Base-by-base conservation (phyloP, 1,140 invertebrate genomes). In the Bombyx mandarina region DNA sequence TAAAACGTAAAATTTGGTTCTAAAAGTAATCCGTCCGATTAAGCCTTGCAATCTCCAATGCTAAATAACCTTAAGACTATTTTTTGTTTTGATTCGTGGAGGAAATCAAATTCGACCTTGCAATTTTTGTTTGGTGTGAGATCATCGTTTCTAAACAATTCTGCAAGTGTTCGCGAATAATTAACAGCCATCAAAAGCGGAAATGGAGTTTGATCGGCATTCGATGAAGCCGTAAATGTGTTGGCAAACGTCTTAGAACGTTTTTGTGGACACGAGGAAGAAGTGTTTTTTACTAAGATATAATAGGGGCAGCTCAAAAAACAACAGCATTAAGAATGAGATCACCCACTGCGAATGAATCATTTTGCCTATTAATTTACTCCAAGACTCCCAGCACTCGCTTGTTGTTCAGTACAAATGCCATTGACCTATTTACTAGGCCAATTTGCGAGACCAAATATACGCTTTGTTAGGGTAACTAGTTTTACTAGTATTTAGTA, bases 361-460 rank as follows among this genome's bases (percentile, higher is more conserved):
- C 62, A 64, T 45, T 60, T 57, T 51, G 48, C 44, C 62, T 56
- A 61, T 60, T 64, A 60, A 55, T 64, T 64, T 64, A 60, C 43
- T 57, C 50, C 45, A 52, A 55, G 51, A 63, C 52, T 58, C 49
- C 45, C 57, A 54, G 43, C 61, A 61, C 53, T 56, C 61, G 60
- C 66, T 76, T 62, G 64, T 63, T 61, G 57, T 63, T 63, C 35
- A 57, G 58, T 65, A 35, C 65, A 69, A 63, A 71, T 76, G 77
- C 69, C 74, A 76, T 71, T 78, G 77, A 73, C 75, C 75, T 69
- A 78, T 71, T 67, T 80, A 63, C 54, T 59, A 50, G 48, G 49
- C 46, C 49, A 55, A 64, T 63, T 67, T 54, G 54, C 63, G 61
- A 51, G 50, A 51, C 42, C 42, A 51, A 35, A 51, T 8, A 51